Conservation (phyloP, 2,113 vertebrate species). For the Erythrocercus mccallii region DNA sequence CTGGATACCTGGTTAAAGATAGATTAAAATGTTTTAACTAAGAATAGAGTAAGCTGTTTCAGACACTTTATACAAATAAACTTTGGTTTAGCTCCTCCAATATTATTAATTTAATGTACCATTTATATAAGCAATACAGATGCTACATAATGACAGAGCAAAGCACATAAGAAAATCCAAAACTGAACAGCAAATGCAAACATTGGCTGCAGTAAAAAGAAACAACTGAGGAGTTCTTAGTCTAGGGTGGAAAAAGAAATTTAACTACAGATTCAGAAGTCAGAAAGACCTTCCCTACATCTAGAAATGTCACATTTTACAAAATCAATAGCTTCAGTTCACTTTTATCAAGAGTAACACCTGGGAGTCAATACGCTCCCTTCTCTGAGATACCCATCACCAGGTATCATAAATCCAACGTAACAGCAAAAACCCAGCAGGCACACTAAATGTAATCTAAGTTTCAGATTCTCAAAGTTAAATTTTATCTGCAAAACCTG, state of each 20-base stretch:
- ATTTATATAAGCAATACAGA: background rate
- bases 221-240: background rate
- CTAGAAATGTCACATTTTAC: background rate
- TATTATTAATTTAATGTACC: background rate
- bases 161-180: background rate
- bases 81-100: background rate
- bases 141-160: background rate
- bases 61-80: background rate
- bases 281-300: background rate
- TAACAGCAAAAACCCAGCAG: background rate
- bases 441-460: background rate
- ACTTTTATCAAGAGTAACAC: background rate
- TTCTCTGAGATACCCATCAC: background rate
- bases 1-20: conserved; percentile 83
- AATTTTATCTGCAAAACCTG: background rate
- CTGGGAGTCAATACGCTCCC: background rate
- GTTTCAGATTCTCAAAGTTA: background rate
- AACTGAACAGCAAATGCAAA: background rate
- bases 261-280: background rate
- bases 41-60: background rate
- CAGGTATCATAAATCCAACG: background rate
- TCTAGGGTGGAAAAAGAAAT: background rate
- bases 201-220: background rate
- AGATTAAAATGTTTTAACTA: background rate
- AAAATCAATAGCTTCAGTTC: background rate